Evolutionary conservation across 2,888 invertebrate genomes (phyloP).

Genomic region (Pseudanteris insignis): DNA sequence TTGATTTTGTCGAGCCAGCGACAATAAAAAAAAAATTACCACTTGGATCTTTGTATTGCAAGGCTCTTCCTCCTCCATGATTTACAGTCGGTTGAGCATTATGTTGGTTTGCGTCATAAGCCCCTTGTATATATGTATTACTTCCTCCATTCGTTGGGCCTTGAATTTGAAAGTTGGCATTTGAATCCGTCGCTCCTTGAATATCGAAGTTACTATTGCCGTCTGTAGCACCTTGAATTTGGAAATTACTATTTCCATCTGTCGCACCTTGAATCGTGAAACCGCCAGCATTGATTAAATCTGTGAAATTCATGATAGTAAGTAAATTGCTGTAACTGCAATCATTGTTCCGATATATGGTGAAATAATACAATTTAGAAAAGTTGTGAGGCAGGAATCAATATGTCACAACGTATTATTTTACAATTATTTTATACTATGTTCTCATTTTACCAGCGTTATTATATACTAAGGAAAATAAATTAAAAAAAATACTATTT

Average conservation of each 20-base stretch:
- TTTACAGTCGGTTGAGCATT: conserved; percentile 18
- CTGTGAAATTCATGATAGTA: too few relatives aligned
- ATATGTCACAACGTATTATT: too few relatives aligned
- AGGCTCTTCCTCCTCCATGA: conserved; percentile 48
- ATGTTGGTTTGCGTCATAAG: conserved; percentile 52
- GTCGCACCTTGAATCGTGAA: conserved; percentile 56
- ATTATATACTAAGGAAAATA: too few relatives aligned
- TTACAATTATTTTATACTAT: too few relatives aligned
- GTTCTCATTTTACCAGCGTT: too few relatives aligned
- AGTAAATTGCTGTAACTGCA: too few relatives aligned
- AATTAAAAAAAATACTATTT: too few relatives aligned
- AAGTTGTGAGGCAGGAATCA: too few relatives aligned
- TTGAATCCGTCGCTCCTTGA: conserved; percentile 59
- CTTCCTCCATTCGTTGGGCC: conserved; percentile 56
- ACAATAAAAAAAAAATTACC: too few relatives aligned
- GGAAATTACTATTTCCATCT: conserved; percentile 52
- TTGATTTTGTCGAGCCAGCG: too few relatives aligned
- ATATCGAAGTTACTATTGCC: conserved; percentile 56
- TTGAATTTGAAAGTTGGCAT: conserved; percentile 58
- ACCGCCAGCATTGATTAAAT: conserved; percentile 33
- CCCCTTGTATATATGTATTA: conserved; percentile 49
- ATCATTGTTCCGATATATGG: too few relatives aligned
- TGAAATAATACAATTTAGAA: too few relatives aligned
- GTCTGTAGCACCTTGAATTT: conserved; percentile 57
- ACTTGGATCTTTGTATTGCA: conserved; percentile 59